Evolutionary conservation across 2,113 vertebrate genomes (phyloP).

Genomic region (Camelus bactrianus): DNA sequence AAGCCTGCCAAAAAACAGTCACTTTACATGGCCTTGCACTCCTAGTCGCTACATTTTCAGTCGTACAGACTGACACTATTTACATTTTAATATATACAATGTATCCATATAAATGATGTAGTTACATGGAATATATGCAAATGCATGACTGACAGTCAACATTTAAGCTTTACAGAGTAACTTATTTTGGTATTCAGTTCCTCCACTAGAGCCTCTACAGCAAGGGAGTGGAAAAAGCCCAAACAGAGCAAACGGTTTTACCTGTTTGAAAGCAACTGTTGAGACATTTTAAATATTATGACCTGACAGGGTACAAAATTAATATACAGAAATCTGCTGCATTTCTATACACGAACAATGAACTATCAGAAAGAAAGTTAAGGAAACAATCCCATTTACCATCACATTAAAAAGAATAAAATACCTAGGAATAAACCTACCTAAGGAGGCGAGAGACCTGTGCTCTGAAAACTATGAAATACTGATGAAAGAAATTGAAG

Average conservation of each 20-base stretch:
- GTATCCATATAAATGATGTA: not conserved
- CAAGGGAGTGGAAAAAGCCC: not conserved
- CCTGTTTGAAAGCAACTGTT: not conserved
- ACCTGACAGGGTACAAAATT: not conserved
- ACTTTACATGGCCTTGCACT: not conserved
- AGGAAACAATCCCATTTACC: too few relatives aligned
- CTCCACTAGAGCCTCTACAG: not conserved
- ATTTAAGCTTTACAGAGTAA: not conserved
- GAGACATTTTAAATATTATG: not conserved
- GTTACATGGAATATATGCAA: not conserved
- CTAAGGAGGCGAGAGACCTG: too few relatives aligned
- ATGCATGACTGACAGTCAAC: not conserved
- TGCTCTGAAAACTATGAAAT: too few relatives aligned
- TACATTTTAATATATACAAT: not conserved
- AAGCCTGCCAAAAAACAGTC: not conserved
- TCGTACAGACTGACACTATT: not conserved
- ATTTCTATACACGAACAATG: too few relatives aligned
- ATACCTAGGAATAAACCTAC: too few relatives aligned
- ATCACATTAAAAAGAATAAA: too few relatives aligned
- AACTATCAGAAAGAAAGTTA: too few relatives aligned
- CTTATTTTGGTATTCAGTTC: not conserved
- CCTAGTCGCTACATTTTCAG: not conserved
- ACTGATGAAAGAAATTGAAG: too few relatives aligned
- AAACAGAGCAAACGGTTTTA: not conserved
- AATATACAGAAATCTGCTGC: too few relatives aligned